Evolutionary conservation across 2,797 vertebrate genomes (phyloP), one percentile per base, ranked within the genome.

Genomic region (Hoplostethus mediterraneus): DNA sequence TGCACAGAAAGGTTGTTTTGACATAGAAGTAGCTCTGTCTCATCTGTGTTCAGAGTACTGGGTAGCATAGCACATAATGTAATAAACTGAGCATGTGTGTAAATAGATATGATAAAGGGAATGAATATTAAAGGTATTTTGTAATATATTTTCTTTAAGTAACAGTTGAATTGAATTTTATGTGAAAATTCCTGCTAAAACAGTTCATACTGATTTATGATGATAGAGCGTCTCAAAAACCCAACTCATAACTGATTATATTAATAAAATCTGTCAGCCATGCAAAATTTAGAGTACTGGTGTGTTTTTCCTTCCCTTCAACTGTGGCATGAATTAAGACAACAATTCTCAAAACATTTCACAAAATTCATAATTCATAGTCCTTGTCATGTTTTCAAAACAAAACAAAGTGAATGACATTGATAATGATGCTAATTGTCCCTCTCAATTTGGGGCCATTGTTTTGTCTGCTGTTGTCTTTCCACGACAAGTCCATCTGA

Each of bases 351-450:
- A 72, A 54, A 87, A 81, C 55, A 42, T 53, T 76, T 74, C 38
- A 42, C 56, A 81, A 81, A 77, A 79, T 78, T 77, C 60, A 85
- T 75, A 68, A 82, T 78, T 85, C 60, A 71, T 83, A 5, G 70
- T 73, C 74, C 53, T 79, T 79, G 76, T 88, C 75, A 63, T 85
- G 74, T 83, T 87, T 79, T 82, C 75, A 76, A 84, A 88, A 83
- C 82, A 87, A 87, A 87, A 83, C 73, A 82, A 79, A 89, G 63
- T 85, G 80, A 90, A 76, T 81, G 83, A 87, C 84, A 87, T 63
- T 79, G 82, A 87, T 85, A 83, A 87, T 73, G 80, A 86, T 90
- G 81, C 77, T 92, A 87, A 90, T 89, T 79, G 71, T 70, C 70
- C 60, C 77, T 84, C 87, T 86, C 84, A 84, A 77, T 89, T 90